Base-by-base conservation (phyloP, 2,113 vertebrate genomes). In the Willisornis vidua region DNA sequence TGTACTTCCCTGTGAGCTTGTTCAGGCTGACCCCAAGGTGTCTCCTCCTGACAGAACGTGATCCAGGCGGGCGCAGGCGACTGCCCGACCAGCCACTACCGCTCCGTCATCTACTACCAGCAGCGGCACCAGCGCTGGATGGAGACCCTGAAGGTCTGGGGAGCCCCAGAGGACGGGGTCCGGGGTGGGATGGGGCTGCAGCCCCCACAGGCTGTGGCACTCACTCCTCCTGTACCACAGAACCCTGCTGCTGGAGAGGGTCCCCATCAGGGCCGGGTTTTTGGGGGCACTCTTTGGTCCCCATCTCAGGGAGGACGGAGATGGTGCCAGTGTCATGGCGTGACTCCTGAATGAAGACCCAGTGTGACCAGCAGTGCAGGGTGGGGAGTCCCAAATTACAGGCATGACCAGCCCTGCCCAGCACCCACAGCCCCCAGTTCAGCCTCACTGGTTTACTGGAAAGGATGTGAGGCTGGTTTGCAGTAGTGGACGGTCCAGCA, bases 61-160 rank as follows among this genome's bases (percentile, higher is more conserved):
- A 97, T 97, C n/a, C 77, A 89, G 2, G 86, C 93, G 0, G 97
- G 97, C 0, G 94, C 96, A 0, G 97, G 97, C 55, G 95, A 95
- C 87, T 86, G 41, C 31, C 93, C 85, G 0, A 46, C 16, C 3
- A 97, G 95, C 18, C 75, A 93, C 48, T 96, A 96, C 70, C 89
- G 57, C 73, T 97, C 97, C 0, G 94, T 97, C 7, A 95, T 97
- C 20, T 97, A 97, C 88, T 97, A 97, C 85, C 97, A 97, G 89
- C 94, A 97, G 90, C 90, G 95, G n/a, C 96, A 97, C 81, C 97
- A 97, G 74, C 97, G 77, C 12, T 97, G 97, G 97, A 97, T 97
- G 96, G 97, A 97, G 96, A 97, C 97, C 0, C 93, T 97, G 78
- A 97, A 97, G 97, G 97, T 97, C 52, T 26, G 92, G 54, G 49